A percentile compares a stretch with the other conserved stretches of the same genome.
Conservation (phyloP, 2,888 invertebrate genomes). For the Macrophya annulata region DNA sequence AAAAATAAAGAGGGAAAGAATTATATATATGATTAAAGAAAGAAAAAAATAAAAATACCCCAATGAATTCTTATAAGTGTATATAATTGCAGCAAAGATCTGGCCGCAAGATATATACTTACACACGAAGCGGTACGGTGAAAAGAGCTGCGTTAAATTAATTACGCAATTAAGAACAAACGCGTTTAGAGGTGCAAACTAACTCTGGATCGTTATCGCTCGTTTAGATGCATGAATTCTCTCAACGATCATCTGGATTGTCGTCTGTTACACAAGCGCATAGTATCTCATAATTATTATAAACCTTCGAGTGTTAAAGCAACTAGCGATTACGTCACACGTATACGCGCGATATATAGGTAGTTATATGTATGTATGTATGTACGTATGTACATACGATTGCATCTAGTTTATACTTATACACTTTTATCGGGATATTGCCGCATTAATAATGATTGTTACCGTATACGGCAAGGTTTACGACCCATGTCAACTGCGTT, state of each 20-base stretch:
- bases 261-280: background rate
- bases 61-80: background rate
- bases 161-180: constrained; percentile 46
- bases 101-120: constrained; percentile 1
- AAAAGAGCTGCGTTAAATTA: constrained; percentile 7
- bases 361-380: too few relatives aligned
- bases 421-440: constrained; percentile 20
- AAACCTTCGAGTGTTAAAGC: background rate
- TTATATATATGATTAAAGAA: background rate
- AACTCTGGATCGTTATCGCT: constrained; percentile 35
- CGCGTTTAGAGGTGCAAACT: constrained; percentile 28
- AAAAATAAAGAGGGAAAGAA: background rate
- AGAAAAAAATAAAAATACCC: background rate
- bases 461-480: constrained; percentile 4
- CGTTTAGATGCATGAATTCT: constrained; percentile 6
- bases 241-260: background rate
- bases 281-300: background rate
- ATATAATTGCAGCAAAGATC: constrained; percentile 16
- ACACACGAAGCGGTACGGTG: background rate
- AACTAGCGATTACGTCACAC: constrained; percentile 1
- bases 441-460: constrained; percentile 16
- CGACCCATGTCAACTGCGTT: constrained; percentile 31
- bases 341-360: background rate
- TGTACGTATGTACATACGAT: background rate
- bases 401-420: background rate